Conservation (phyloP, 2,797 vertebrate genomes). For the Rousettus madagascariensis region DNA sequence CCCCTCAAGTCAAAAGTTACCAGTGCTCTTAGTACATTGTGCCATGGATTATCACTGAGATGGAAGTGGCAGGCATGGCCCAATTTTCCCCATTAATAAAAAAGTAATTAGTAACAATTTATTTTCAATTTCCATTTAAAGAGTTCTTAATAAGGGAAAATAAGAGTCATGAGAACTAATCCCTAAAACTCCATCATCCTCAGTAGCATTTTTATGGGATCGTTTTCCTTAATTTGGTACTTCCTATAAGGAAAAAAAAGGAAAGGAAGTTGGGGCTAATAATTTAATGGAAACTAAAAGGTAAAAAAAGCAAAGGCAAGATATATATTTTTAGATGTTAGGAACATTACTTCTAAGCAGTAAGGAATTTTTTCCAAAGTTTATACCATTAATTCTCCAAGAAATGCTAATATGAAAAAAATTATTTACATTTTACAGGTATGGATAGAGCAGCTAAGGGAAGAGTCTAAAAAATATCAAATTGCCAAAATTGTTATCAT, state of each 20-base stretch:
- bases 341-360: background rate
- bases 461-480: background rate
- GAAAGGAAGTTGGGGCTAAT: background rate
- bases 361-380: slow-evolving; percentile 7
- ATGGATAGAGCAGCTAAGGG: background rate
- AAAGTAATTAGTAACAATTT: background rate
- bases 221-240: background rate
- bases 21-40: background rate
- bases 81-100: slow-evolving; percentile 25
- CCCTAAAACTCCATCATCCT: background rate
- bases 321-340: background rate
- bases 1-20: background rate
- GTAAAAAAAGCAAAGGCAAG: background rate
- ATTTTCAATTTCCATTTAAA: slow-evolving; percentile 5
- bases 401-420: background rate
- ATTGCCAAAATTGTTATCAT: background rate
- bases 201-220: background rate
- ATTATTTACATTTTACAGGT: background rate
- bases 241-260: background rate
- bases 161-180: background rate
- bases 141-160: slow-evolving; percentile 31
- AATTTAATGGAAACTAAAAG: background rate
- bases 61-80: background rate
- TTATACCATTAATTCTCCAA: slow-evolving; percentile 19
- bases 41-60: background rate